phyloP scores from a whole-genome alignment of 2,113 vertebrate species.

The Trematocara stigmaticum region DNA sequence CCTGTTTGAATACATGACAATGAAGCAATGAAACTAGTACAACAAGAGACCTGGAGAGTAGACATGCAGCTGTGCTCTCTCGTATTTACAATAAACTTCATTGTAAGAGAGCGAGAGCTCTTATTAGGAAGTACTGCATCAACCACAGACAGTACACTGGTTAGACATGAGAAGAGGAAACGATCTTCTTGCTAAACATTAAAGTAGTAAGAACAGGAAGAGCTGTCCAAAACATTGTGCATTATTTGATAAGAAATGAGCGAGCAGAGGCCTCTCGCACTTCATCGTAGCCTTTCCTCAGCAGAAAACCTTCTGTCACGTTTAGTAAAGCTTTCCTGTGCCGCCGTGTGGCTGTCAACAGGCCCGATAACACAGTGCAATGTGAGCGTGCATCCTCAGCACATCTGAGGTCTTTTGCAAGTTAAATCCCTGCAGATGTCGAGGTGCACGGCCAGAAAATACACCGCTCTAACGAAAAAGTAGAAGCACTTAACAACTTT shows the following conservation, averaged over 20 bases:
- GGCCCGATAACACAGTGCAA: not conserved
- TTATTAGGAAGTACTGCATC: not conserved
- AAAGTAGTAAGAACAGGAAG: not conserved
- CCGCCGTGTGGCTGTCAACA: not conserved
- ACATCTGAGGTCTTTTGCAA: not conserved
- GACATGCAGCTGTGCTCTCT: not conserved
- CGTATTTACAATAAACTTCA: constrained; percentile 10
- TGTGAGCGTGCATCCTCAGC: not conserved
- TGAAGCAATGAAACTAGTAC: not conserved
- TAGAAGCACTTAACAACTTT: not conserved
- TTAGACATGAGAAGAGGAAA: not conserved
- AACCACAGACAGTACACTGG: not conserved
- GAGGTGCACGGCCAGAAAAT: not conserved
- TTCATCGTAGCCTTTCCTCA: not conserved
- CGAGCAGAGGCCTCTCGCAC: not conserved
- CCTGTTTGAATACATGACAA: not conserved
- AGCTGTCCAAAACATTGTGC: not conserved
- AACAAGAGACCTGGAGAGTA: not conserved
- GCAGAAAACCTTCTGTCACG: not conserved
- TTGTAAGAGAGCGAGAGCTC: not conserved
- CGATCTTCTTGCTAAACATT: not conserved
- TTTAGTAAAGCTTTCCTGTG: not conserved
- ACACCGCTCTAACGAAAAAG: not conserved
- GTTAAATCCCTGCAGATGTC: constrained; percentile 7
- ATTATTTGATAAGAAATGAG: constrained; percentile 27